A percentile compares a stretch with the other conserved stretches of the same genome.
Evolutionary conservation across 2,888 invertebrate species (phyloP).

Genomic region (Taenaris catops): DNA sequence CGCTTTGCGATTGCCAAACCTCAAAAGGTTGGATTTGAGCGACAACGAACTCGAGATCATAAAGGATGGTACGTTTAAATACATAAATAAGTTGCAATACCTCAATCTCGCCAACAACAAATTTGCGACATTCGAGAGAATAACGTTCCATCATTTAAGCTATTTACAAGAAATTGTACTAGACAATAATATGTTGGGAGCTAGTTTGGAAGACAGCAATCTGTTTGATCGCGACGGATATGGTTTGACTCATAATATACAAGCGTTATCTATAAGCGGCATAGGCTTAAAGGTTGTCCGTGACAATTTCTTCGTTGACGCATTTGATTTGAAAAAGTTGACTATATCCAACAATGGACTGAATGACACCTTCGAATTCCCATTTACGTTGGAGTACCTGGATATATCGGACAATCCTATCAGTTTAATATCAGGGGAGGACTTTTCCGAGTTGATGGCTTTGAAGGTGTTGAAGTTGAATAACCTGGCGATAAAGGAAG

Average conservation of each 20-base stretch:
- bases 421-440: slow-evolving; percentile 57
- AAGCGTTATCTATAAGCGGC: slow-evolving; percentile 47
- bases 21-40: slow-evolving; percentile 60
- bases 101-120: slow-evolving; percentile 65
- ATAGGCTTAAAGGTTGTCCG: slow-evolving; percentile 45
- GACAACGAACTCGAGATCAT: slow-evolving; percentile 53
- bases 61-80: slow-evolving; percentile 49
- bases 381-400: slow-evolving; percentile 75
- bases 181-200: slow-evolving; percentile 61
- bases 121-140: slow-evolving; percentile 50
- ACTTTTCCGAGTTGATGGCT: slow-evolving; percentile 69
- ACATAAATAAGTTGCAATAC: slow-evolving; percentile 53
- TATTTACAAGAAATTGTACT: slow-evolving; percentile 57
- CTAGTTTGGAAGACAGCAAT: slow-evolving; percentile 41
- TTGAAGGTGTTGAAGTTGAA: slow-evolving; percentile 78
- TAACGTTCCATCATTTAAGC: slow-evolving; percentile 55
- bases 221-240: slow-evolving; percentile 60
- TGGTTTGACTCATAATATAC: slow-evolving; percentile 52
- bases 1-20: slow-evolving; percentile 45
- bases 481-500: slow-evolving; percentile 70
- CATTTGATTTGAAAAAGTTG: slow-evolving; percentile 63
- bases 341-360: slow-evolving; percentile 77
- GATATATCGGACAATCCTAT: slow-evolving; percentile 83
- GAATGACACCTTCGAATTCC: slow-evolving; percentile 72
- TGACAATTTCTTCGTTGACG: slow-evolving; percentile 60